phyloP scores from a whole-genome alignment of 2,797 vertebrate species.

The Cossypha polioptera region DNA sequence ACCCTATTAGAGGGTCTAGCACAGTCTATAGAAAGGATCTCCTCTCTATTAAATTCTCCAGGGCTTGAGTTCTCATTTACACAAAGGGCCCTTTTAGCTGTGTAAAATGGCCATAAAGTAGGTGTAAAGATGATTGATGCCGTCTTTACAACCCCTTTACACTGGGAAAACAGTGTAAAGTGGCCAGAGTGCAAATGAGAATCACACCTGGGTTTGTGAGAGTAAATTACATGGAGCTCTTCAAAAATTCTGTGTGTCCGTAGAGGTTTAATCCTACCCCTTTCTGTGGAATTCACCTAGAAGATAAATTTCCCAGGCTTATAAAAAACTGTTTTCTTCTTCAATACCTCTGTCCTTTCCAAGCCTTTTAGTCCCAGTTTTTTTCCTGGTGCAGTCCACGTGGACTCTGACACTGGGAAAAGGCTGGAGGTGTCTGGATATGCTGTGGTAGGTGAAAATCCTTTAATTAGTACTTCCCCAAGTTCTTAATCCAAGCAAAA shows the following conservation, averaged over 20 bases:
- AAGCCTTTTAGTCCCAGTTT: background rate
- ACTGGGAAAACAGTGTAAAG: slow-evolving; percentile 42
- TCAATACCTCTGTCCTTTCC: background rate
- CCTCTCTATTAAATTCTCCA: slow-evolving; percentile 50
- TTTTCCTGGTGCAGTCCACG: background rate
- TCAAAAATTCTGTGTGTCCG: background rate
- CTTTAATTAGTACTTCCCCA: background rate
- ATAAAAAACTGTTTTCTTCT: background rate
- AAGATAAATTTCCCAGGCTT: background rate
- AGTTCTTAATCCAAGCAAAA: background rate
- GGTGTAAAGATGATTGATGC: slow-evolving; percentile 57
- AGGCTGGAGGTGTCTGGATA: background rate
- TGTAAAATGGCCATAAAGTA: slow-evolving; percentile 51
- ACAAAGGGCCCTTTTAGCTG: slow-evolving; percentile 42
- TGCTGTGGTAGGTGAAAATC: background rate
- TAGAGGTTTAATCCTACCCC: background rate
- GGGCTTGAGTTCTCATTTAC: slow-evolving; percentile 48
- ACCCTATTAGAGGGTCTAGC: slow-evolving; percentile 14
- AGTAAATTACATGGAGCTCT: background rate
- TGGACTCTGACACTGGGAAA: background rate
- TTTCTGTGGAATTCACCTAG: background rate
- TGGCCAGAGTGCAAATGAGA: slow-evolving; percentile 47
- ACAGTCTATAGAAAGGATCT: slow-evolving; percentile 24
- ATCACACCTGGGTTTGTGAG: slow-evolving; percentile 41
- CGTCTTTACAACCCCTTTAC: slow-evolving; percentile 14